Evolutionary conservation across 2,797 vertebrate species (phyloP).

Genomic region (Macrochelys suwanniensis): DNA sequence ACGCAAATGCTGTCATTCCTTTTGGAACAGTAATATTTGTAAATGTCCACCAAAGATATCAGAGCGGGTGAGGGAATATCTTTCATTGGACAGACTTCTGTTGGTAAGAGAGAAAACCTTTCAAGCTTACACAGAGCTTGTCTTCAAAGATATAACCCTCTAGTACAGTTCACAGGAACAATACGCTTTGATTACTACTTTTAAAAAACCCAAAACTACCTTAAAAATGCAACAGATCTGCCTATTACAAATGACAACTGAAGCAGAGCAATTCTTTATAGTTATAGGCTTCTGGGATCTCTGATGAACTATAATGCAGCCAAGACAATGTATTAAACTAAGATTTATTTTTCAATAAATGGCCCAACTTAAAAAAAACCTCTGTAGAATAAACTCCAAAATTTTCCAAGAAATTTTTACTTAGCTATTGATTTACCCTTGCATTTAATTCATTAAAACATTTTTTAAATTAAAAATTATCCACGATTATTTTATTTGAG

Average conservation of each 20-base stretch:
- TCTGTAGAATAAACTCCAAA: not conserved
- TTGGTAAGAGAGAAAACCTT: not conserved
- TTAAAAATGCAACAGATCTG: not conserved
- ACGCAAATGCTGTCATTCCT: not conserved
- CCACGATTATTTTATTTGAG: not conserved
- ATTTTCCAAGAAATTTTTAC: not conserved
- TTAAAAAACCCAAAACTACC: slow-evolving; percentile 40
- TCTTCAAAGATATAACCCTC: not conserved
- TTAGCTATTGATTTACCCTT: slow-evolving; percentile 6
- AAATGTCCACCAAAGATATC: slow-evolving; percentile 38
- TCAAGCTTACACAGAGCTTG: not conserved
- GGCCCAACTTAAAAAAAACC: not conserved
- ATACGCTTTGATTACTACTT: not conserved
- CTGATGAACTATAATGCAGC: not conserved
- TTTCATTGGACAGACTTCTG: not conserved
- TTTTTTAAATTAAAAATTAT: slow-evolving; percentile 23
- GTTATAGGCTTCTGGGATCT: not conserved
- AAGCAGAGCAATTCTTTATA: not conserved
- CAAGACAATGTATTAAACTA: not conserved
- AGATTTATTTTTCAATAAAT: not conserved
- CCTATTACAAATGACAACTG: not conserved
- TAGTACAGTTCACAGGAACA: not conserved
- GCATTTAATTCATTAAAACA: slow-evolving; percentile 30
- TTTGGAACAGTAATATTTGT: slow-evolving; percentile 41
- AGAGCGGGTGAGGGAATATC: not conserved